Base-by-base conservation (phyloP, 2,888 invertebrate genomes). In the Callimorpha dominula region DNA sequence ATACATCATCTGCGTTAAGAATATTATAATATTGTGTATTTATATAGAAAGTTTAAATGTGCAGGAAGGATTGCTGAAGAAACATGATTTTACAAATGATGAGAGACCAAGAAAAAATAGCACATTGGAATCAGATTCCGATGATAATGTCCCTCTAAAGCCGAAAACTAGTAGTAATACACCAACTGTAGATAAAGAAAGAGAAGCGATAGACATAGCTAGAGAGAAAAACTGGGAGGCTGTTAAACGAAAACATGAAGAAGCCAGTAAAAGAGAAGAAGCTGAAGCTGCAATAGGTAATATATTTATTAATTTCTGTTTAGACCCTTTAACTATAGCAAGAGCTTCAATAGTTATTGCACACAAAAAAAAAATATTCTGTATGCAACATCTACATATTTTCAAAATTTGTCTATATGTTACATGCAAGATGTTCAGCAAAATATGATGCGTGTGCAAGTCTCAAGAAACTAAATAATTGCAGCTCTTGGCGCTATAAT, bases 221-320 rank as follows among this genome's bases (percentile, higher is more conserved):
- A 92, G 96, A 84, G 96, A 96, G 87, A 95, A 95, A 84, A 96
- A 96, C 88, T 96, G 96, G 96, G 96, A 96, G 87, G 96, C 96
- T 20, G 96, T 96, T 0, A 96, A 96, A 80, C 91, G 96, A 81
- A 96, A 96, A 91, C 96, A 96, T 84, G 96, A 96, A 85, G 96
- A 95, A 91, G 96, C 96, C 42, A 96, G 94, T 82, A 96, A 93
- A 87, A 94, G 92, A 77, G 96, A 95, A 80, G 95, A 96, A 86
- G 90, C 92, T 73, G 95, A 96, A 81, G 91, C 95, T 63, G 90
- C 96, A 54, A 94, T 96, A 83, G 96, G 96, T 96, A 89, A 84
- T 50, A 50, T 69, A 40, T 62, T 71, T 15, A 71, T 14, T 9
- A 54, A n/a, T 52, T n/a, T 17, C 1, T n/a, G 3, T 57, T 15